These are phyloP conservation scores for Chaetodon trifascialis DNA, from an alignment of 2,113 vertebrate genomes.

Conservation along the genomic window DNA sequence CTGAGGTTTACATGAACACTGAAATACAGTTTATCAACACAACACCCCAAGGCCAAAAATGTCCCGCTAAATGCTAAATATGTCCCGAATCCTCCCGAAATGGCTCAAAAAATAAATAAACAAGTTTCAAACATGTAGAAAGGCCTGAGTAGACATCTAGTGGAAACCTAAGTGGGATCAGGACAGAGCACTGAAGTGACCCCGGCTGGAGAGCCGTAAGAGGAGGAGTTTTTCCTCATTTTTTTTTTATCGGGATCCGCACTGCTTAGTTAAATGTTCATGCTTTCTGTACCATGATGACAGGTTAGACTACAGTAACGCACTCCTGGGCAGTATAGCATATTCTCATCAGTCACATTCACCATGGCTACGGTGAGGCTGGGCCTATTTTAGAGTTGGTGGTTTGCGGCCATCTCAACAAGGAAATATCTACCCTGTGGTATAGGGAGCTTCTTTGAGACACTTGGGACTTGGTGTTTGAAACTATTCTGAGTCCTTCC, in stretches of 20 bases:
- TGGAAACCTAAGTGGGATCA: conserved; percentile 29
- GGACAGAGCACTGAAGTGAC: conserved; percentile 35
- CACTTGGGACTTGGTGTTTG: conserved; percentile 72
- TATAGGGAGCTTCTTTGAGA: conserved; percentile 78
- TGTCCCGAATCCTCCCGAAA: conserved; percentile 60
- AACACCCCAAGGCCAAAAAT: conserved; percentile 62
- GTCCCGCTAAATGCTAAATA: conserved; percentile 67
- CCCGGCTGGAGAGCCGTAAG: neutral
- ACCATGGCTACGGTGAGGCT: conserved; percentile 65
- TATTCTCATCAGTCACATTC: conserved; percentile 76
- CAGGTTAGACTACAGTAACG: conserved; percentile 58
- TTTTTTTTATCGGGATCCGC: conserved; percentile 1
- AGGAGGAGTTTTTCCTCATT: neutral
- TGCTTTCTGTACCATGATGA: conserved; percentile 53
- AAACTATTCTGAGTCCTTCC: conserved; percentile 79
- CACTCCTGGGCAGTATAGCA: conserved; percentile 52
- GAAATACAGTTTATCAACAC: conserved; percentile 80
- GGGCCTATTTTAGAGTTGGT: conserved; percentile 71
- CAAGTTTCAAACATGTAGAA: conserved; percentile 54
- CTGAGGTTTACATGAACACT: conserved; percentile 76
- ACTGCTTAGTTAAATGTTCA: conserved; percentile 33
- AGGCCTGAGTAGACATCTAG: conserved; percentile 20
- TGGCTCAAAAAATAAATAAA: conserved; percentile 72
- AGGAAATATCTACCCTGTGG: conserved; percentile 82
- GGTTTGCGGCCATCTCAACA: conserved; percentile 79